Conservation (phyloP, 35 echinoderm and acorn worm species). For the Ophiothrix spiculata region DNA sequence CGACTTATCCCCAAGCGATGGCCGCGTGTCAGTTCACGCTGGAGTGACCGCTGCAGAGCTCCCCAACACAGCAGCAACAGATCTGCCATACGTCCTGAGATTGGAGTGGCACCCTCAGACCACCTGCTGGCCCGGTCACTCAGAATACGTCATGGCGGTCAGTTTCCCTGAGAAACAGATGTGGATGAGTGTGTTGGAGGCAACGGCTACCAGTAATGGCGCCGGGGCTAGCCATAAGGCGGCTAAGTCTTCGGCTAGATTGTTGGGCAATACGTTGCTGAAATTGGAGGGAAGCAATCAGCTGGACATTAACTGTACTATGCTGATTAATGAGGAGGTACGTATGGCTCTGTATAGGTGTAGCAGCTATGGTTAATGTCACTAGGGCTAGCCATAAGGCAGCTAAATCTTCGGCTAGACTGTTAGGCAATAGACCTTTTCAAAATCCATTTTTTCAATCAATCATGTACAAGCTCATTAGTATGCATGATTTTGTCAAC, state of each 20-base stretch:
- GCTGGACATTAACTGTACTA: background rate
- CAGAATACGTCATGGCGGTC: constrained; percentile 75
- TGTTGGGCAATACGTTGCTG: background rate
- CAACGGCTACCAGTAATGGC: background rate
- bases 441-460: too few species aligned
- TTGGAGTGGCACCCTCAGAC: constrained; percentile 67
- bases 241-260: background rate
- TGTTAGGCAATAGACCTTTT: too few species aligned
- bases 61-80: constrained; percentile 66
- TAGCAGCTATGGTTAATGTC: too few species aligned
- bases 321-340: too few species aligned
- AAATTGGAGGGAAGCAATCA: background rate
- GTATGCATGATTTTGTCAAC: too few species aligned
- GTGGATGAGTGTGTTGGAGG: constrained; percentile 62
- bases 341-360: too few species aligned
- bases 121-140: constrained; percentile 70
- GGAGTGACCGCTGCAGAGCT: constrained; percentile 72
- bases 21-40: constrained; percentile 66
- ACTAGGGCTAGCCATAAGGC: too few species aligned
- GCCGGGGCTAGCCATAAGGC: background rate
- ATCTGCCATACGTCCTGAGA: constrained; percentile 69
- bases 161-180: constrained; percentile 88
- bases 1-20: constrained; percentile 77
- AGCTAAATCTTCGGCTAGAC: too few species aligned
- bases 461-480: too few species aligned